Conservation (phyloP, 2,888 invertebrate genomes). For the Hoplodrina blanda region DNA sequence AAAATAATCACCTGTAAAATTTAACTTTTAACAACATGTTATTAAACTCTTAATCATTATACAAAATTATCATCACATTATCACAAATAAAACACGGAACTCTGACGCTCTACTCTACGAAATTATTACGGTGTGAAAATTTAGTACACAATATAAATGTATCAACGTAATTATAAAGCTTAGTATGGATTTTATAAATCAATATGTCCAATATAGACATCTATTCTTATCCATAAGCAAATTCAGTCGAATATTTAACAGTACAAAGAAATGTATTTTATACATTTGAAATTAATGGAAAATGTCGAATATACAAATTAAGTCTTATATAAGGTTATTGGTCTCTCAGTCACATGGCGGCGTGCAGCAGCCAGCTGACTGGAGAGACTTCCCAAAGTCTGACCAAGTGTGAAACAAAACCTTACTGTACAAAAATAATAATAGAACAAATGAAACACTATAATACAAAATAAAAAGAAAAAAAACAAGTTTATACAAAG, state of each 20-base stretch:
- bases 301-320: slow-evolving; percentile 76
- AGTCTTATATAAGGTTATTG: slow-evolving; percentile 69
- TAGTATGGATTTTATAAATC: slow-evolving; percentile 64
- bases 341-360: slow-evolving; percentile 55
- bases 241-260: slow-evolving; percentile 72
- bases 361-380: slow-evolving; percentile 32
- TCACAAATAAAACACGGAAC: slow-evolving; percentile 88
- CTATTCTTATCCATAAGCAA: slow-evolving; percentile 66
- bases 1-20: slow-evolving; percentile 85
- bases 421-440: slow-evolving; percentile 83
- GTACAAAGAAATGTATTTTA: slow-evolving; percentile 73
- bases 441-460: slow-evolving; percentile 79
- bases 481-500: slow-evolving; percentile 78
- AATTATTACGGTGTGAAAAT: slow-evolving; percentile 62
- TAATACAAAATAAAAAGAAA: slow-evolving; percentile 81
- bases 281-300: slow-evolving; percentile 74
- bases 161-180: slow-evolving; percentile 68
- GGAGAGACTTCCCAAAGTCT: slow-evolving; percentile 55
- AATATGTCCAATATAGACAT: slow-evolving; percentile 62
- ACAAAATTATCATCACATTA: slow-evolving; percentile 88
- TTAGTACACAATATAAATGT: slow-evolving; percentile 65
- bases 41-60: slow-evolving; percentile 87
- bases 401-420: slow-evolving; percentile 82
- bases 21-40: slow-evolving; percentile 85
- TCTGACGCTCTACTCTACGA: slow-evolving; percentile 65